Base-by-base conservation (phyloP, 2,888 invertebrate genomes). In the Callyntrura sp. region DNA sequence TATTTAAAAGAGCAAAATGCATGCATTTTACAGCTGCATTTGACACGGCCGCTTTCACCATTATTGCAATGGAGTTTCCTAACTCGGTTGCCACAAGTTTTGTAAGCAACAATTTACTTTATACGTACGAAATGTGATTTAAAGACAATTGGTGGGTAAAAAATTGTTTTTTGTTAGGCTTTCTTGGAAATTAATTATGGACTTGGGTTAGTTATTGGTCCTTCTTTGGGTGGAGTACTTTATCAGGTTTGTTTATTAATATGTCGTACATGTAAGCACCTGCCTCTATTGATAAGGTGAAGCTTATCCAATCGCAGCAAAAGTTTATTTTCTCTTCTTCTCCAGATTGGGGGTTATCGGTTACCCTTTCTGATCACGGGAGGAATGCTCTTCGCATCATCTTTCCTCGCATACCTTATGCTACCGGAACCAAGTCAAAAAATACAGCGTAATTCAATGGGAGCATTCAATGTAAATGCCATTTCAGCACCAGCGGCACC, bases 31-130 rank as follows among this genome's bases (percentile, higher is more conserved):
- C 6, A 94, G 97, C 98, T 0, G 97, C 97, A n/a, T 97, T 97
- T 94, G 95, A 98, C 55, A 98, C 97, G 0, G 97, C 98, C 0
- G 97, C 97, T 93, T 98, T 98, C 94, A 97, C 98, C 0, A 97
- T 98, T 93, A 97, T 97, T 92, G 98, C 98, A 68, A 97, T 97
- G 94, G 97, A 98, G 95, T 98, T 98, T 95, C 97, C 98, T 0
- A 96, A 98, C 92, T 97, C 97, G 96, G 98, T 0, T 97, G 97
- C 0, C 97, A 97, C 8, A 97, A 97, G 94, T 98, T 98, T 95
- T 81, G 87, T 87, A 87, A 87, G 86, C 17, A 6, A n/a, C n/a
- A n/a, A n/a, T n/a, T 60, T n/a, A n/a, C 8, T 12, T 60, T n/a
- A n/a, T n/a, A n/a, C n/a, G n/a, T n/a, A n/a, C n/a, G n/a, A n/a